These are phyloP conservation scores for Acleris holmiana DNA, from an alignment of 2,888 invertebrate genomes.

Conservation along the genomic window DNA sequence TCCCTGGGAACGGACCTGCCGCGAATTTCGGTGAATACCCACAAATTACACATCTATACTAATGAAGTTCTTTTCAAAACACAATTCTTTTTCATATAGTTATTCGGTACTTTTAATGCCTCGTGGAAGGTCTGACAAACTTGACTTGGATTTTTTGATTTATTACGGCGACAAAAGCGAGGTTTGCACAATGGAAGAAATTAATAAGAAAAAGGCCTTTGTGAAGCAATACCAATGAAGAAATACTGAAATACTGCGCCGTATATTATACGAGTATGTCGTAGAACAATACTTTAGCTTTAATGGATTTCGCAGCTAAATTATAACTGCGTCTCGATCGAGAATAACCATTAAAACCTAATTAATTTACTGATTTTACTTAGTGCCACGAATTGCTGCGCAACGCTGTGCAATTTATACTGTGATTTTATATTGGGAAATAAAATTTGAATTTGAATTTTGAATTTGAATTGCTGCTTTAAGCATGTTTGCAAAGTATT, in stretches of 20 bases:
- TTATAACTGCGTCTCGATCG: too few relatives aligned
- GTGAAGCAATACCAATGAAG: slow-evolving; percentile 15
- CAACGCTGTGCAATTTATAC: too few relatives aligned
- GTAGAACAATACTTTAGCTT: too few relatives aligned
- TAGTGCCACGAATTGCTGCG: too few relatives aligned
- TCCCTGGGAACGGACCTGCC: slow-evolving; percentile 52
- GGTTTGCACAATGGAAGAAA: slow-evolving; percentile 27
- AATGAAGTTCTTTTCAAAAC: slow-evolving; percentile 34
- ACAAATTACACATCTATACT: slow-evolving; percentile 36
- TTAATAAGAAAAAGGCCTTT: slow-evolving; percentile 31
- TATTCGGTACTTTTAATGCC: background rate
- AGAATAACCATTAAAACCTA: too few relatives aligned
- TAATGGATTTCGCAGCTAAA: too few relatives aligned
- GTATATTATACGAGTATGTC: too few relatives aligned
- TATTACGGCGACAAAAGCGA: slow-evolving; percentile 29
- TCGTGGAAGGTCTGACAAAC: slow-evolving; percentile 8
- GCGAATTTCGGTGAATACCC: slow-evolving; percentile 45
- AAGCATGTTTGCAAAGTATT: too few relatives aligned
- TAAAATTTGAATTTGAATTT: too few relatives aligned
- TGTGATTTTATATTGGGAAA: too few relatives aligned
- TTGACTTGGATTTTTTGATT: slow-evolving; percentile 25
- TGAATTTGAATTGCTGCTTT: too few relatives aligned
- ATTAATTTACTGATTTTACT: too few relatives aligned
- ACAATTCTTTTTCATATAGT: slow-evolving; percentile 28
- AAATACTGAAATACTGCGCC: slow-evolving; percentile 1